Conservation (phyloP, 2,797 vertebrate species). For the Remorina albescens region DNA sequence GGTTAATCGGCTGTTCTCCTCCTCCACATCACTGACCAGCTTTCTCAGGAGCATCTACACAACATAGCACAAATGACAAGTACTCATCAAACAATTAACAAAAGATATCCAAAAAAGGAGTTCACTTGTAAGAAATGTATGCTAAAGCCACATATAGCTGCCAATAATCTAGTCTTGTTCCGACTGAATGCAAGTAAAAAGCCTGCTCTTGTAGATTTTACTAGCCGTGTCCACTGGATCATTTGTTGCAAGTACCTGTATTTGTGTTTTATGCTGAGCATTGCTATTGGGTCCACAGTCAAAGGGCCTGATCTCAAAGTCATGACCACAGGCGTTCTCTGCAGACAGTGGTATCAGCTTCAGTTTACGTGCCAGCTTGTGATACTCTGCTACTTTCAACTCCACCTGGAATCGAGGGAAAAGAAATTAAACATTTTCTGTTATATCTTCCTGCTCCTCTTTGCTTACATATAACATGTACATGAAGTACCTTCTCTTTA, state of each 20-base stretch:
- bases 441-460: neutral
- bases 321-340: conserved; percentile 91
- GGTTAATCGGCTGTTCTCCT: conserved; percentile 86
- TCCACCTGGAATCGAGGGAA: conserved; percentile 83
- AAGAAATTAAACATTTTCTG: neutral
- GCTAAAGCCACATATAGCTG: neutral
- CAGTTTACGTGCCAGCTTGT: conserved; percentile 94
- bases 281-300: conserved; percentile 84
- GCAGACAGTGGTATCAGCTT: conserved; percentile 92
- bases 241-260: conserved; percentile 83
- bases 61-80: conserved; percentile 1
- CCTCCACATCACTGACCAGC: conserved; percentile 90
- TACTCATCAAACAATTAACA: neutral
- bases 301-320: conserved; percentile 91
- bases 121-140: neutral
- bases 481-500: conserved; percentile 85
- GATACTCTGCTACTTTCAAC: conserved; percentile 89
- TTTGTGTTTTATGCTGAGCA: conserved; percentile 88
- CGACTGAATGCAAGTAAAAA: neutral
- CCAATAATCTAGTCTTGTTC: neutral
- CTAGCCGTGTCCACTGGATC: neutral
- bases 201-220: neutral
- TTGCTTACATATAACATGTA: conserved; percentile 60
- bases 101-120: neutral
- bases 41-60: conserved; percentile 89